These are phyloP conservation scores for Falcaria lacertinaria DNA, from an alignment of 2,888 invertebrate species.

Conservation along the genomic window DNA sequence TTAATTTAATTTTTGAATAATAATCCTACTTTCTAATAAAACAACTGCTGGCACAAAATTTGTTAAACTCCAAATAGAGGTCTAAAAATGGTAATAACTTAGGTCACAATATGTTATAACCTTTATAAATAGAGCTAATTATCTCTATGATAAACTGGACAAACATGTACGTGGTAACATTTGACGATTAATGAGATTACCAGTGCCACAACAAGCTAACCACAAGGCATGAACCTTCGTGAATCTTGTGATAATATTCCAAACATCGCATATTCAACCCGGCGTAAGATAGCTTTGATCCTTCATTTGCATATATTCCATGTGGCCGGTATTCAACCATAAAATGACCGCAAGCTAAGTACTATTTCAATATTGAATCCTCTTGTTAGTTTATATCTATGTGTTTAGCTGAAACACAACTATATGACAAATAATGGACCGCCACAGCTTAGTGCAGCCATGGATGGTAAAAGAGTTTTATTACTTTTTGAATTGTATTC, in stretches of 20 bases:
- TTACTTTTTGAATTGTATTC: not conserved
- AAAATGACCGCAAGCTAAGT: not conserved
- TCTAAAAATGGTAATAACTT: too few relatives aligned
- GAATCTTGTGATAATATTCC: not conserved
- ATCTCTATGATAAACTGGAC: too few relatives aligned
- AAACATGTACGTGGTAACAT: too few relatives aligned
- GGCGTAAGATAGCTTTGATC: not conserved
- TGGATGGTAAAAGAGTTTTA: not conserved
- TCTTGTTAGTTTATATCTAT: slow-evolving; percentile 6
- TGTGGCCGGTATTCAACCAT: not conserved
- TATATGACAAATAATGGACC: not conserved
- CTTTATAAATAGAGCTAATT: too few relatives aligned
- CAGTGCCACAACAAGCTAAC: too few relatives aligned
- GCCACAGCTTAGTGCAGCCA: not conserved
- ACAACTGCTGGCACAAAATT: too few relatives aligned
- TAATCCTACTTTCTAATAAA: too few relatives aligned
- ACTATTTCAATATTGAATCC: slow-evolving; percentile 2
- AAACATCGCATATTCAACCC: not conserved
- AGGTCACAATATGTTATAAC: too few relatives aligned
- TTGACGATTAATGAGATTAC: too few relatives aligned
- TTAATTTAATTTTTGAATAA: too few relatives aligned
- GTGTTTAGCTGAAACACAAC: slow-evolving; percentile 11
- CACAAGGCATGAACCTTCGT: not conserved
- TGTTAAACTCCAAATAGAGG: too few relatives aligned
- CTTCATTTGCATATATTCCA: not conserved